phyloP scores from a whole-genome alignment of 1,140 invertebrate species.

The Drosophila subpulchrella region DNA sequence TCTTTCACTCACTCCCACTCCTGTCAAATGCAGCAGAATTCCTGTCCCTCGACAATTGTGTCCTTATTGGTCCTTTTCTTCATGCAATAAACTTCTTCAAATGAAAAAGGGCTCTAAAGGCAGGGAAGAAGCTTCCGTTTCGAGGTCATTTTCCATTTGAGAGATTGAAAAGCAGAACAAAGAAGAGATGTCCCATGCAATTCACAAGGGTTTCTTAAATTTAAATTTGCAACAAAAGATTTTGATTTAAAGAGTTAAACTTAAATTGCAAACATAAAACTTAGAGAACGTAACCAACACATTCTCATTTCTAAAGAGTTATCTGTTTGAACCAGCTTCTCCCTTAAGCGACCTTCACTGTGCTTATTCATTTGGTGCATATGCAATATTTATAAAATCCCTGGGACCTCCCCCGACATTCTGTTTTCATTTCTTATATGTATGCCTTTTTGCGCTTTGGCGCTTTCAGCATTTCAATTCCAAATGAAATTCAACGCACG shows the following conservation, averaged over 20 bases:
- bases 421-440: neutral
- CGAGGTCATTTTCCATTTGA: slow-evolving; percentile 3
- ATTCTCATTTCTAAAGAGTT: neutral
- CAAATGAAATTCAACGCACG: slow-evolving; percentile 78
- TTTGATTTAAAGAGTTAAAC: slow-evolving; percentile 17
- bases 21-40: slow-evolving; percentile 9
- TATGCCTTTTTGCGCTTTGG: neutral
- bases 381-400: slow-evolving; percentile 72
- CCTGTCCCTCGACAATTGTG: slow-evolving; percentile 31
- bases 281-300: no score
- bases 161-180: slow-evolving; percentile 3
- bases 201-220: neutral
- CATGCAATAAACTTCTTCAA: slow-evolving; percentile 1
- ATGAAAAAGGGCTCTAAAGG: neutral
- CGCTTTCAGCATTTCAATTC: slow-evolving; percentile 57
- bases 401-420: slow-evolving; percentile 12
- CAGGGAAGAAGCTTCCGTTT: neutral
- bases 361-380: slow-evolving; percentile 43
- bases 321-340: neutral
- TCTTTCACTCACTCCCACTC: neutral
- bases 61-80: slow-evolving; percentile 3
- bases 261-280: no score
- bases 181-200: neutral
- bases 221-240: neutral
- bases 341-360: slow-evolving; percentile 1